Evolutionary conservation across 23 tunicate species (phyloP).

Genomic region (Aplidium turbinatum): DNA sequence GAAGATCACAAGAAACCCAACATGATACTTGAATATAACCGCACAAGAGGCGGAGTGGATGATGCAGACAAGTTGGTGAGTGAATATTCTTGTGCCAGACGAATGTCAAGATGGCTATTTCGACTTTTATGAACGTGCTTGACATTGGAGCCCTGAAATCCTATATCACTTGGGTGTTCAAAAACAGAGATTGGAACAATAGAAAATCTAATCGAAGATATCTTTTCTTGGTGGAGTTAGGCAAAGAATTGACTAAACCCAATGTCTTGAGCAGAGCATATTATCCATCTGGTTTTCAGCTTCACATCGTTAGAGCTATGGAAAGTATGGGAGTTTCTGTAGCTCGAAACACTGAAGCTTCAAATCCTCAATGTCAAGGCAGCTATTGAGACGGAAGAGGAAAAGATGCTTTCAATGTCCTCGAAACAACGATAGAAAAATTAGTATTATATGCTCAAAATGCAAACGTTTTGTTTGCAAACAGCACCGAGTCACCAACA

Average conservation of each 20-base stretch:
- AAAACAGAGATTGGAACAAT: constrained; percentile 32
- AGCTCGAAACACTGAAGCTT: constrained; percentile 18
- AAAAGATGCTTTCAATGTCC: constrained; percentile 11
- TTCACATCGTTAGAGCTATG: constrained; percentile 33
- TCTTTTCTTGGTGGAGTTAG: constrained; percentile 24
- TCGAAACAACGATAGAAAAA: constrained; percentile 9
- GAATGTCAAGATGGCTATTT: constrained; percentile 23
- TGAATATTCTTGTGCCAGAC: constrained; percentile 33
- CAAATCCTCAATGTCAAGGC: constrained; percentile 18
- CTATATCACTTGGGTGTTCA: constrained; percentile 18
- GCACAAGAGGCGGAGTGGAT: constrained; percentile 2
- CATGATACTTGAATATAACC: constrained; percentile 25
- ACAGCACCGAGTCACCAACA: constrained; percentile 32
- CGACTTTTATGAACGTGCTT: constrained; percentile 32
- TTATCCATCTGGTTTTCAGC: constrained; percentile 22
- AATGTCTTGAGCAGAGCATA: constrained; percentile 27
- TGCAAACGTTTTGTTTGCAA: constrained; percentile 30
- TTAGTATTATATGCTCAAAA: constrained; percentile 21
- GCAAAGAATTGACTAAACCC: constrained; percentile 34
- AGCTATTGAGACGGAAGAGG: constrained; percentile 1
- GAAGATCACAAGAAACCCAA: constrained; percentile 32
- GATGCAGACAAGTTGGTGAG: constrained; percentile 42
- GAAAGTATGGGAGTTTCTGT: constrained; percentile 33
- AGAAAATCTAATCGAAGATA: constrained; percentile 25
- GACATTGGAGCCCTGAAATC: constrained; percentile 34